Evolutionary conservation across 2,888 invertebrate species (phyloP).

Genomic region (Drosophila buzzatii): DNA sequence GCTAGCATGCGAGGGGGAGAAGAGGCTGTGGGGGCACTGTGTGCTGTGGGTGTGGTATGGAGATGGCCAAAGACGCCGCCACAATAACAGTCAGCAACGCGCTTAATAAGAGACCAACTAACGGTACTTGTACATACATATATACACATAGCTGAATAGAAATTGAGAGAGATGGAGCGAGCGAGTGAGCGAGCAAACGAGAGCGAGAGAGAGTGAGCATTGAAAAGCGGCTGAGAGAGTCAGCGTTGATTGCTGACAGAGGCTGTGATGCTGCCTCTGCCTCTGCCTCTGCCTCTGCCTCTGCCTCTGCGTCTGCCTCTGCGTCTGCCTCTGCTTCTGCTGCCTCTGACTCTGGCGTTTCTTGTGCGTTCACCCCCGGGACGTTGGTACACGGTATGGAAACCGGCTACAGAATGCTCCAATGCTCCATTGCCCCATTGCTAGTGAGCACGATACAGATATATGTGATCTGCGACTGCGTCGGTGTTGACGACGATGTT

Average conservation of each 20-base stretch:
- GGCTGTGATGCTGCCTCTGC: conserved; percentile 6
- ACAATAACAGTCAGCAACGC: conserved; percentile 35
- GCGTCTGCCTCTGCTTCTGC: too few relatives aligned
- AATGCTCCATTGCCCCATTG: conserved; percentile 50
- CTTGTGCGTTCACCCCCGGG: conserved; percentile 1
- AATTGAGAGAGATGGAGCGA: conserved; percentile 1
- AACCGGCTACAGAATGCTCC: conserved; percentile 38
- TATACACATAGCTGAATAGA: conserved; percentile 34
- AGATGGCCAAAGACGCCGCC: conserved; percentile 4
- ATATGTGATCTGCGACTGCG: conserved; percentile 38
- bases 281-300: not conserved
- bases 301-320: not conserved
- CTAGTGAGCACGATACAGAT: conserved; percentile 18
- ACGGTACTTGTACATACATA: conserved; percentile 9
- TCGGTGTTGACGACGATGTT: conserved; percentile 29
- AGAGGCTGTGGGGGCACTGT: not conserved
- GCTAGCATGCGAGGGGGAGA: too few relatives aligned
- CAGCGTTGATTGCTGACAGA: conserved; percentile 5
- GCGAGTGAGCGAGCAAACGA: not conserved
- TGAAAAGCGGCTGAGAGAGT: not conserved
- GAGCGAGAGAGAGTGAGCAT: not conserved
- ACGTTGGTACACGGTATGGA: conserved; percentile 12
- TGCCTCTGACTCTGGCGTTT: not conserved
- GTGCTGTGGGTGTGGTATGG: not conserved
- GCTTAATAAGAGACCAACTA: conserved; percentile 43